Percentiles rank a stretch among this genome's conserved stretches.
Evolutionary conservation across 2,113 vertebrate species (phyloP).

Genomic region (Columba janthina): DNA sequence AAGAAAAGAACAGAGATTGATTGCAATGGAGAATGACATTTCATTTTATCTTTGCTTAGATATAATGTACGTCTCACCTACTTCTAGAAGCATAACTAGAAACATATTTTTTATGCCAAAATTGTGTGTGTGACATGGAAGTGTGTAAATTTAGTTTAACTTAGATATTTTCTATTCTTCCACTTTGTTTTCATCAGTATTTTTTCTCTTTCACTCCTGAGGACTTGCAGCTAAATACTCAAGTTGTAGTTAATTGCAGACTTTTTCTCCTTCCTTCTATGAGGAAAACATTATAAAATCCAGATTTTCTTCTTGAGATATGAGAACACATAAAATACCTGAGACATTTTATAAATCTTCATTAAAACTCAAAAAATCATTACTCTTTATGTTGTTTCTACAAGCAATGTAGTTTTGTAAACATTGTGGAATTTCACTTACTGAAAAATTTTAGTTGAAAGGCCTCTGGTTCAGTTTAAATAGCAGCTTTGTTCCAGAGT

Average conservation of each 20-base stretch:
- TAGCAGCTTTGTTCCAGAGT: neutral
- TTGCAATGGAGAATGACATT: neutral
- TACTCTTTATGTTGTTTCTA: neutral
- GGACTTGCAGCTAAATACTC: neutral
- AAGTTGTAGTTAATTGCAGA: neutral
- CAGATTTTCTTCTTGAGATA: neutral
- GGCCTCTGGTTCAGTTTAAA: neutral
- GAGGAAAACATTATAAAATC: neutral
- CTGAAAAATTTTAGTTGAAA: neutral
- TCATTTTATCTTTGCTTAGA: conserved; percentile 1
- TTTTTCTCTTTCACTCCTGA: neutral
- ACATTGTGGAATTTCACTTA: conserved; percentile 20
- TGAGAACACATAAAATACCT: neutral
- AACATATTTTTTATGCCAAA: neutral
- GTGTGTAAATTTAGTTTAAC: neutral
- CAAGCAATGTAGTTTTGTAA: neutral
- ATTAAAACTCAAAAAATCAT: neutral
- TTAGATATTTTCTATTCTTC: neutral
- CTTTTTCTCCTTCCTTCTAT: neutral
- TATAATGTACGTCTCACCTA: neutral
- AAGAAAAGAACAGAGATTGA: neutral
- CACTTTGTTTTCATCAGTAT: neutral
- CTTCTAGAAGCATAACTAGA: neutral
- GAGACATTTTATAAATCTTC: neutral
- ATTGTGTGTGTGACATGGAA: neutral